phyloP scores from a whole-genome alignment of 2,797 vertebrate species.

The Propithecus perrieri region DNA sequence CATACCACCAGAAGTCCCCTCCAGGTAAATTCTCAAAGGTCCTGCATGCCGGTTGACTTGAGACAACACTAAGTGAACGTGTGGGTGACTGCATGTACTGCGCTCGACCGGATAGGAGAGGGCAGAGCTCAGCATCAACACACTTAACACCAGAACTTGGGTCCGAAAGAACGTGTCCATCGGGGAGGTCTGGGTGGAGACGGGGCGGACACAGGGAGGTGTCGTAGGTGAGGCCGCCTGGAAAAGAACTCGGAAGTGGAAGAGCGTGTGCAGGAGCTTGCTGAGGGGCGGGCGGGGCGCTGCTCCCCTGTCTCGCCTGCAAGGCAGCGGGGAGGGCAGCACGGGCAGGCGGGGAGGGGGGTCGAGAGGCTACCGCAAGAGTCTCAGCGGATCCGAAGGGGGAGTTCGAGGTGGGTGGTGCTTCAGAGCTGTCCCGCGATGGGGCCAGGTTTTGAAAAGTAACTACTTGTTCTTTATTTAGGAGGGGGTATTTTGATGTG shows the following conservation, averaged over 20 bases:
- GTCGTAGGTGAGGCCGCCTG: background rate
- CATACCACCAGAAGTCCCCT: background rate
- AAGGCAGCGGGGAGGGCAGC: background rate
- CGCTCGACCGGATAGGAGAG: background rate
- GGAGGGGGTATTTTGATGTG: background rate
- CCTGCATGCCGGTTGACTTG: background rate
- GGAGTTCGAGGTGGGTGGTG: background rate
- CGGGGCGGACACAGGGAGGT: background rate
- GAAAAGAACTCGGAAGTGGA: background rate
- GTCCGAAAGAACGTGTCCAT: background rate
- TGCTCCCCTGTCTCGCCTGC: background rate
- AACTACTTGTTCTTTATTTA: background rate
- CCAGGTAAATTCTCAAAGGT: background rate
- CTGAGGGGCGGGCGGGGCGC: fast-evolving
- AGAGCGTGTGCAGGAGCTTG: background rate
- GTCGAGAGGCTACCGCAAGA: background rate
- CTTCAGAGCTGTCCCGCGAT: background rate
- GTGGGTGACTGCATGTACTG: background rate
- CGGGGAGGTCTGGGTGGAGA: background rate
- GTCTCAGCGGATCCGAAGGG: fast-evolving
- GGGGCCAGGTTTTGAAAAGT: background rate
- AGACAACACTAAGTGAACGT: background rate
- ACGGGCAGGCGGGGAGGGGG: too few relatives aligned
- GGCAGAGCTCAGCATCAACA: background rate
- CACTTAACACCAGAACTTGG: background rate